phyloP scores from a whole-genome alignment of 1,140 invertebrate species.

The Eciton burchellii region DNA sequence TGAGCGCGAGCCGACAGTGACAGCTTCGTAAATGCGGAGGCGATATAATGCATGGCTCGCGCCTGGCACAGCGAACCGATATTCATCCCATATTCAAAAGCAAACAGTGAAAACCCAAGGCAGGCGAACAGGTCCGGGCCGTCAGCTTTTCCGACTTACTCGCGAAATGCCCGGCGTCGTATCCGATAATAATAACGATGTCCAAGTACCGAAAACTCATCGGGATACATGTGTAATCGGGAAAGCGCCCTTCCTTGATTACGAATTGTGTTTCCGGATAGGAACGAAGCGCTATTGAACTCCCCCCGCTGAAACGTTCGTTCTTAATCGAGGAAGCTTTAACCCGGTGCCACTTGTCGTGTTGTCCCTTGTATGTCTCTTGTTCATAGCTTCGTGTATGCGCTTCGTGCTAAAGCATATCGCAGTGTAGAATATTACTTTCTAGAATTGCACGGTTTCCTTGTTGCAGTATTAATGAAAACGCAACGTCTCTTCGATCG shows the following conservation, averaged over 20 bases:
- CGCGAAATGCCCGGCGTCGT: conserved; percentile 58
- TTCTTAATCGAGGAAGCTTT: conserved; percentile 60
- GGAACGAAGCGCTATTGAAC: conserved; percentile 46
- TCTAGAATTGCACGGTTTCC: not conserved
- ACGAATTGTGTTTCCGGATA: conserved; percentile 54
- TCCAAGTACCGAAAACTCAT: conserved; percentile 56
- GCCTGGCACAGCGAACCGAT: conserved; percentile 63
- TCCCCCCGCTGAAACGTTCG: conserved; percentile 17
- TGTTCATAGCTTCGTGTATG: not conserved
- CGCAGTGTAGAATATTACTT: not conserved
- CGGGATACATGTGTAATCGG: conserved; percentile 56
- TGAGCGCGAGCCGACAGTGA: conserved; percentile 63
- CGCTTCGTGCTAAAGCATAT: not conserved
- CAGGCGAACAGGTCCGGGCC: conserved; percentile 60
- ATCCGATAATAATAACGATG: conserved; percentile 61
- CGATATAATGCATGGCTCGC: conserved; percentile 72
- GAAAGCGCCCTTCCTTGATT: conserved; percentile 32
- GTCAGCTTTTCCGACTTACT: conserved; percentile 66
- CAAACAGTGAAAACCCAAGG: conserved; percentile 65
- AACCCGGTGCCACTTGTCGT: conserved; percentile 33
- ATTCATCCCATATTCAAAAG: conserved; percentile 73
- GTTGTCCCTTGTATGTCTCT: not conserved
- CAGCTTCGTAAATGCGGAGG: conserved; percentile 75
- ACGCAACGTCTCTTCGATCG: conserved; percentile 1
- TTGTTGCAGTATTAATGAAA: conserved; percentile 2